These are phyloP conservation scores for Pollenia labialis DNA, from an alignment of 2,888 invertebrate genomes.

Conservation along the genomic window DNA sequence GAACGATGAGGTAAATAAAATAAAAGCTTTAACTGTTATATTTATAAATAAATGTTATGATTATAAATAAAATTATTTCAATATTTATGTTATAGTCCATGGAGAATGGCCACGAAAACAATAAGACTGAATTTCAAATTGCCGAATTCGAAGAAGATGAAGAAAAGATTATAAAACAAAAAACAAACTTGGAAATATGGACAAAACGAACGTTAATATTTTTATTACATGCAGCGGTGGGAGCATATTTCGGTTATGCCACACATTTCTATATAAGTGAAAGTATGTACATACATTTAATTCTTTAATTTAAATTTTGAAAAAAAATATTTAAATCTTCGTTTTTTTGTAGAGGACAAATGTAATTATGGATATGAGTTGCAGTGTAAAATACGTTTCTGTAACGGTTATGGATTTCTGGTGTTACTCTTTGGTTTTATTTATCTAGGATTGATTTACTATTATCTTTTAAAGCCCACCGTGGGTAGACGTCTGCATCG, in stretches of 20 bases:
- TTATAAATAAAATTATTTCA: neutral
- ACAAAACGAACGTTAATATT: conserved; percentile 32
- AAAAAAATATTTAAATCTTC: neutral
- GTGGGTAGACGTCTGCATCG: conserved; percentile 79
- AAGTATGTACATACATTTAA: conserved; percentile 76
- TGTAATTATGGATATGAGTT: conserved; percentile 55
- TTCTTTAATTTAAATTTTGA: neutral
- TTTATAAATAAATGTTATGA: too few species aligned
- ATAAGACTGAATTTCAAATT: conserved; percentile 76
- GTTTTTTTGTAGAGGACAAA: conserved; percentile 43
- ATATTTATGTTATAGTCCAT: conserved; percentile 38
- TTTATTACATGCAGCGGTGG: conserved; percentile 78
- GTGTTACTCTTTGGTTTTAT: conserved; percentile 87
- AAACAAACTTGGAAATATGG: conserved; percentile 22
- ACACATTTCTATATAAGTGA: conserved; percentile 79
- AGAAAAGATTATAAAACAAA: neutral
- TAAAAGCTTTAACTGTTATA: neutral
- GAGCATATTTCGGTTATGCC: conserved; percentile 82
- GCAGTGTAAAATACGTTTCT: conserved; percentile 83
- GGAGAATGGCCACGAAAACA: conserved; percentile 57
- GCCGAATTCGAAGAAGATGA: conserved; percentile 69
- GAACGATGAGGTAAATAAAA: conserved; percentile 76
- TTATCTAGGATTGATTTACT: conserved; percentile 88
- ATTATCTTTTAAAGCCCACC: conserved; percentile 86
- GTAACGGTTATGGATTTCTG: conserved; percentile 90